A percentile compares a stretch with the other conserved stretches of the same genome.
These are phyloP conservation scores for Australoheros facetus DNA, from an alignment of 2,797 vertebrate genomes.

Conservation along the genomic window DNA sequence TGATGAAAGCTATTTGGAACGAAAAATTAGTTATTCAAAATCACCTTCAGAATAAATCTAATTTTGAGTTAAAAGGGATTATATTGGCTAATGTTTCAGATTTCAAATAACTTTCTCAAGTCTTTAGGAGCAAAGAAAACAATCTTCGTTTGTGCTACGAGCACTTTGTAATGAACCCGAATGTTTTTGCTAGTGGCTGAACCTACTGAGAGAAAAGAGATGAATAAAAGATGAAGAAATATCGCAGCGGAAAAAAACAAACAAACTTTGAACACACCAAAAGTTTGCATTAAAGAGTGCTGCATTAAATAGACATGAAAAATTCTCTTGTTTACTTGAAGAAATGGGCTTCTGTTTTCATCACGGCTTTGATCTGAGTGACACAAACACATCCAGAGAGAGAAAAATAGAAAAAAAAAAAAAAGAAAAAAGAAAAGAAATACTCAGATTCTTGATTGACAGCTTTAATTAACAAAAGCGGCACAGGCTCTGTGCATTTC, in stretches of 20 bases:
- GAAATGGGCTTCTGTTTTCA: slow-evolving; percentile 64
- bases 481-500: slow-evolving; percentile 64
- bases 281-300: slow-evolving; percentile 70
- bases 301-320: slow-evolving; percentile 68
- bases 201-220: slow-evolving; percentile 53
- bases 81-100: slow-evolving; percentile 28
- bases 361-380: slow-evolving; percentile 76
- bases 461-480: slow-evolving; percentile 81
- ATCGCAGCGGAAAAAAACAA: slow-evolving; percentile 2
- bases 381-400: slow-evolving; percentile 74
- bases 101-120: slow-evolving; percentile 25
- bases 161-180: slow-evolving; percentile 48
- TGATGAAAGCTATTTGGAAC: not conserved
- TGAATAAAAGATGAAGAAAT: slow-evolving; percentile 71
- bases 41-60: not conserved
- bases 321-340: slow-evolving; percentile 73
- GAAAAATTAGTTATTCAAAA: not conserved
- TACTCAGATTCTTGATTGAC: slow-evolving; percentile 70
- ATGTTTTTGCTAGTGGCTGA: slow-evolving; percentile 44
- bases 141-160: slow-evolving; percentile 47
- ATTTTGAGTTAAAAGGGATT: not conserved
- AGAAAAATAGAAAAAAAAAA: slow-evolving; percentile 48
- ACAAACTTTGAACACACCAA: slow-evolving; percentile 52
- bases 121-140: slow-evolving; percentile 26
- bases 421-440: slow-evolving; percentile 41